phyloP scores from a whole-genome alignment of 2,888 invertebrate genomes.

The Parapristionchus giblindavisi region DNA sequence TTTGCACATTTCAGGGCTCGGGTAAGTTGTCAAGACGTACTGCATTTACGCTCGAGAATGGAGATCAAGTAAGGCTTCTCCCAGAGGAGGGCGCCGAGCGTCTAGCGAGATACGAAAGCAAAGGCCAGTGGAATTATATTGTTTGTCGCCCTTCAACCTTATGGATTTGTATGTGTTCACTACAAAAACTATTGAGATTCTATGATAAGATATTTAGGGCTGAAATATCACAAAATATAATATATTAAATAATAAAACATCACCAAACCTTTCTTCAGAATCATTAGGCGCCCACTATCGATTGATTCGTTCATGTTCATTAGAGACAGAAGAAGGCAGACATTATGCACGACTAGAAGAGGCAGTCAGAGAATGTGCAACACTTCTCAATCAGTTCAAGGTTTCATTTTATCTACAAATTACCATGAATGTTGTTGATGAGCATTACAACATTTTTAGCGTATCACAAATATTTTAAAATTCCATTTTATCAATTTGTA shows the following conservation, averaged over 20 bases:
- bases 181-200: no score
- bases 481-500: no score
- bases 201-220: no score
- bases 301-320: constrained; percentile 3
- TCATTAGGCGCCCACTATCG: neutral
- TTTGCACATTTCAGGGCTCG: no score
- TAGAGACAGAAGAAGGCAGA: constrained; percentile 17
- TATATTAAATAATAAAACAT: no score
- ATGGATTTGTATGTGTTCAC: neutral
- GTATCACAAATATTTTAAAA: no score
- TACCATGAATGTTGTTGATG: no score
- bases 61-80: constrained; percentile 19
- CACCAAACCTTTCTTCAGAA: no score
- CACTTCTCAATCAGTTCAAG: constrained; percentile 20
- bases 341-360: neutral
- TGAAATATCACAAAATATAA: no score
- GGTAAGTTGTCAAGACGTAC: constrained; percentile 7
- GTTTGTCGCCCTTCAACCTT: neutral
- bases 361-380: constrained; percentile 14
- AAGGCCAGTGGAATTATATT: neutral
- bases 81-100: constrained; percentile 18
- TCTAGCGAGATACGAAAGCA: constrained; percentile 26
- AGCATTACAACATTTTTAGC: no score
- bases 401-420: no score
- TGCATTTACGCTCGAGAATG: neutral